phyloP scores from a whole-genome alignment of 2,888 invertebrate species.

The Geotrupes spiniger region DNA sequence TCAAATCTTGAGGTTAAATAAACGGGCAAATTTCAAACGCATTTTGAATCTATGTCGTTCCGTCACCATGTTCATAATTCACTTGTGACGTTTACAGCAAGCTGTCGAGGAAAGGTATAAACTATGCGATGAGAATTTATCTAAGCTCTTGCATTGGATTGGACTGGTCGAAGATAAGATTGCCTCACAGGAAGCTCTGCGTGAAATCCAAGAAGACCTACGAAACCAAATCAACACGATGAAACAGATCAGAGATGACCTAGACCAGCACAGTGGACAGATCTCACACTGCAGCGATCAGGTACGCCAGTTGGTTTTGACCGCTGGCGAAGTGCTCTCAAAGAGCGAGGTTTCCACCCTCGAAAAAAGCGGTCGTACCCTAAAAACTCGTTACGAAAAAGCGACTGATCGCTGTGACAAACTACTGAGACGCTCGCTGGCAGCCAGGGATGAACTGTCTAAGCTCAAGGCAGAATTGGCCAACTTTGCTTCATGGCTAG shows the following conservation, averaged over 20 bases:
- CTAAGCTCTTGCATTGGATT: conserved; percentile 84
- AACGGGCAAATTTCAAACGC: too few relatives aligned
- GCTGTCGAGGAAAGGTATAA: conserved; percentile 94
- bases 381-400: conserved; percentile 80
- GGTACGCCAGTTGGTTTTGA: conserved; percentile 83
- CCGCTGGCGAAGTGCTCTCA: conserved; percentile 88
- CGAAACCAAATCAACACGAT: conserved; percentile 85
- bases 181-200: conserved; percentile 81
- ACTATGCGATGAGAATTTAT: conserved; percentile 82
- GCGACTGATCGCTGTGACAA: conserved; percentile 78
- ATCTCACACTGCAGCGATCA: conserved; percentile 85
- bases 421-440: conserved; percentile 70
- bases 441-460: conserved; percentile 83
- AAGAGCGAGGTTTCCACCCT: conserved; percentile 86
- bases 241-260: conserved; percentile 88
- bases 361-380: conserved; percentile 80
- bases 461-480: conserved; percentile 82
- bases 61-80: too few relatives aligned
- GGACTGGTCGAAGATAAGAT: conserved; percentile 78
- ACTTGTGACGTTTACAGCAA: conserved; percentile 64
- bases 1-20: too few relatives aligned
- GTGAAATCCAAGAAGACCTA: conserved; percentile 82
- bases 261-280: conserved; percentile 80
- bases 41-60: too few relatives aligned
- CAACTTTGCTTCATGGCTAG: conserved; percentile 82